Evolutionary conservation across 2,888 invertebrate species (phyloP), one percentile per base, ranked within the genome.

Genomic region (Zhuqinia jingwanae): DNA sequence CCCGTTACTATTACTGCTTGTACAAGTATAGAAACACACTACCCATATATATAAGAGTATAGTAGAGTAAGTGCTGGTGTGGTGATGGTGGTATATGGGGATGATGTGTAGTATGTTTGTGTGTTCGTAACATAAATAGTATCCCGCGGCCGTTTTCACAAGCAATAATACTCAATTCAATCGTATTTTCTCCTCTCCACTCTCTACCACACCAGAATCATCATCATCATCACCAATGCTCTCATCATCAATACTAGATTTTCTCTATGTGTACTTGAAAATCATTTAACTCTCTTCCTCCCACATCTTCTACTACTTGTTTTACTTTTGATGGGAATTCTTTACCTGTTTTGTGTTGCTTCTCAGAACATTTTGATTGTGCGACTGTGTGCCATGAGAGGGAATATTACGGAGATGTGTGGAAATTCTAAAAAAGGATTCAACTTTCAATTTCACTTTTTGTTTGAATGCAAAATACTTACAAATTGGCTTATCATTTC

Each of bases 131-230:
- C 65, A 42, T 65, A n/a, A n/a, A n/a, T n/a, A n/a, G n/a, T n/a
- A 65, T 65, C 65, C 65, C 15, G 17, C 17, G 65, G 65, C 65
- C 65, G n/a, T 65, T 65, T 65, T 65, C 65, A 36, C 65, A 17
- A 20, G 42, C 36, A 65, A 65, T 65, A 65, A 65, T 65, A 17
- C 36, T 30, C 17, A 10, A 65, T 20, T 20, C 65, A 17, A 65
- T 65, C 17, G 30, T 65, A 42, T 42, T 65, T 65, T 65, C 20
- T 11, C 56, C 22, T 22, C 65, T 20, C 30, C 30, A 58, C 53
- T 58, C 17, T 25, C 56, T 22, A 56, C 20, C n/a, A 6, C 27
- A 15, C 22, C 58, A 22, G 25, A 22, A 30, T 63, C 30, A 22
- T 22, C 25, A 11, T 58, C 56, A 58, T 1, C 13, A 2, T 50